These are phyloP conservation scores for Sebastes schlegelii DNA, from an alignment of 2,113 vertebrate species.

Conservation along the genomic window DNA sequence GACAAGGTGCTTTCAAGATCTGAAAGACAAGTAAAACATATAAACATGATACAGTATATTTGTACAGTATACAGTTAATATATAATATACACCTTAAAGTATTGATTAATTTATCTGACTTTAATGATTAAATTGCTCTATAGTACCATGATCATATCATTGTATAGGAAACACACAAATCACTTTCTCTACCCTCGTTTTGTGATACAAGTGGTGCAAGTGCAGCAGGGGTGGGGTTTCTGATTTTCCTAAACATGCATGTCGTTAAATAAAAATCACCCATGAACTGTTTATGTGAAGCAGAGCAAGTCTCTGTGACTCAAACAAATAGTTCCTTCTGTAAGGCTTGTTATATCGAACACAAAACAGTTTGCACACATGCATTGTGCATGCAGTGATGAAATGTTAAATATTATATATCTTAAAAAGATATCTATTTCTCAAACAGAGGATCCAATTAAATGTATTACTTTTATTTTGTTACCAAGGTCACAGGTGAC, in stretches of 20 bases:
- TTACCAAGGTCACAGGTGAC: neutral
- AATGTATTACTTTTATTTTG: neutral
- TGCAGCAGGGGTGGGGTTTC: neutral
- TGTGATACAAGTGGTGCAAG: too few relatives aligned
- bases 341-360: neutral
- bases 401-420: neutral
- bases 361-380: neutral
- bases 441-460: neutral
- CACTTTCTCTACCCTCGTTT: too few relatives aligned
- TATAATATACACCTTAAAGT: neutral
- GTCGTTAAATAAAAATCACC: constrained; percentile 12
- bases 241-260: neutral
- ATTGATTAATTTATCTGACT: neutral
- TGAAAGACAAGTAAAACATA: constrained; percentile 6
- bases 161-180: too few relatives aligned
- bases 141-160: too few relatives aligned
- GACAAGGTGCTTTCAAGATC: constrained; percentile 79
- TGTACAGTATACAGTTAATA: neutral
- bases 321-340: neutral
- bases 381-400: neutral
- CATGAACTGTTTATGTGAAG: neutral
- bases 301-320: neutral
- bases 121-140: neutral
- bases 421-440: neutral
- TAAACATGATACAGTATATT: neutral